These are phyloP conservation scores for Rhinolophus ferrumequinum DNA, from an alignment of 2,113 vertebrate species.

Conservation along the genomic window DNA sequence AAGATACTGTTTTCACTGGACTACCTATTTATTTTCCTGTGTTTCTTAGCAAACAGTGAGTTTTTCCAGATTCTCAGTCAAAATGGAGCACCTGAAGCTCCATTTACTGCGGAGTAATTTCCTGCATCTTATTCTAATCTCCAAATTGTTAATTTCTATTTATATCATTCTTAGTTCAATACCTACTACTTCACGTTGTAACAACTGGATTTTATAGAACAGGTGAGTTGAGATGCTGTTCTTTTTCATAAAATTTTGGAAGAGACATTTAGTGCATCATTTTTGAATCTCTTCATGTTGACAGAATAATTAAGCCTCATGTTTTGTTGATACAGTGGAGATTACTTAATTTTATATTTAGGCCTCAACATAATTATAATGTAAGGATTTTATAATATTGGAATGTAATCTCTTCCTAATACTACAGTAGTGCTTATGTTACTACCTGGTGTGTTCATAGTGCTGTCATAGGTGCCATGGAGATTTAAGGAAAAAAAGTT, in stretches of 20 bases:
- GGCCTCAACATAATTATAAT: neutral
- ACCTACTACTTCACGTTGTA: conserved; percentile 55
- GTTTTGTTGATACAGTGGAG: neutral
- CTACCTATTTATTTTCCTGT: conserved; percentile 77
- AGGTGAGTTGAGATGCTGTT: conserved; percentile 44
- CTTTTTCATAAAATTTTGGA: neutral
- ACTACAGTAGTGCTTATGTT: neutral
- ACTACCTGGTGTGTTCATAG: neutral
- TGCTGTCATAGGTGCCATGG: neutral
- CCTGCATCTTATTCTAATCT: neutral
- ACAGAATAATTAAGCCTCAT: neutral
- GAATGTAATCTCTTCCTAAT: neutral
- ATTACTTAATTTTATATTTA: neutral
- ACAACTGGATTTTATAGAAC: conserved; percentile 51
- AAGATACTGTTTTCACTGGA: conserved; percentile 67
- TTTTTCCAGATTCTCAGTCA: conserved; percentile 91
- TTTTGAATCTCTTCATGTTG: neutral
- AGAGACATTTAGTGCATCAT: neutral
- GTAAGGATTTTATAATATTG: neutral
- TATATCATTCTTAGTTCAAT: conserved; percentile 50
- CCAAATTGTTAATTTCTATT: conserved; percentile 34
- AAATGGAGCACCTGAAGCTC: conserved; percentile 83
- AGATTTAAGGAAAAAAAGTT: neutral
- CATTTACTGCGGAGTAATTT: neutral
- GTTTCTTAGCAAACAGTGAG: conserved; percentile 89